Percentiles rank a stretch among this genome's conserved stretches.
These are phyloP conservation scores for Drosophila robusta DNA, from an alignment of 2,888 invertebrate genomes.

Conservation along the genomic window DNA sequence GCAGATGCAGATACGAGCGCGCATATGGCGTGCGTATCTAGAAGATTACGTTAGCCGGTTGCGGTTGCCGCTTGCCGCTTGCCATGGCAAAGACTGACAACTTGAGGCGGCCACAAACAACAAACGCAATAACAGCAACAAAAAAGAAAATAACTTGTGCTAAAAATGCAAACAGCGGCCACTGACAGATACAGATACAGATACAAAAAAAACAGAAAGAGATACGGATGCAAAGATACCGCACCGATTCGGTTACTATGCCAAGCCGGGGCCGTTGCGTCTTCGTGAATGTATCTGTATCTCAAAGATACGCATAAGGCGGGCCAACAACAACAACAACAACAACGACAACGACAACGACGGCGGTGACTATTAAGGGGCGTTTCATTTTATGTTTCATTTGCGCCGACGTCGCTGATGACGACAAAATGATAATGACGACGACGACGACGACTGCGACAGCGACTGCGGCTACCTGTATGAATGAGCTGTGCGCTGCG, in stretches of 20 bases:
- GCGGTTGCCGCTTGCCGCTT: constrained; percentile 48
- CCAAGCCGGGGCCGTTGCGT: constrained; percentile 48
- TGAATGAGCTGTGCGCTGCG: constrained; percentile 65
- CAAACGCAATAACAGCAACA: constrained; percentile 3
- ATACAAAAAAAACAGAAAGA: constrained; percentile 34
- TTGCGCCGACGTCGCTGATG: constrained; percentile 77
- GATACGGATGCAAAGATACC: constrained; percentile 56
- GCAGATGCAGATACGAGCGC: constrained; percentile 35
- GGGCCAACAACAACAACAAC: constrained; percentile 30
- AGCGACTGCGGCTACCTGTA: constrained; percentile 65
- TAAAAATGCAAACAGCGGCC: constrained; percentile 75
- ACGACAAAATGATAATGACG: constrained; percentile 81
- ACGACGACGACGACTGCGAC: constrained; percentile 44
- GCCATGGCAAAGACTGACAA: constrained; percentile 21
- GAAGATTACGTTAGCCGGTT: constrained; percentile 72
- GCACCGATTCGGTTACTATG: constrained; percentile 68
- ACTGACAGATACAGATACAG: constrained; percentile 54
- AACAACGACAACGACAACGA: constrained; percentile 18
- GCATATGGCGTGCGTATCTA: constrained; percentile 69
- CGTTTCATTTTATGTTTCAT: constrained; percentile 82
- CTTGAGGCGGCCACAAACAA: constrained; percentile 50
- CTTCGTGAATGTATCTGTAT: constrained; percentile 53
- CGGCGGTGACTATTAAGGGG: constrained; percentile 76
- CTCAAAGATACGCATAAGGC: constrained; percentile 73
- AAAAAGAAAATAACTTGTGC: constrained; percentile 66